phyloP scores from a whole-genome alignment of 2,888 invertebrate species.

The Drosophila niveifrons region DNA sequence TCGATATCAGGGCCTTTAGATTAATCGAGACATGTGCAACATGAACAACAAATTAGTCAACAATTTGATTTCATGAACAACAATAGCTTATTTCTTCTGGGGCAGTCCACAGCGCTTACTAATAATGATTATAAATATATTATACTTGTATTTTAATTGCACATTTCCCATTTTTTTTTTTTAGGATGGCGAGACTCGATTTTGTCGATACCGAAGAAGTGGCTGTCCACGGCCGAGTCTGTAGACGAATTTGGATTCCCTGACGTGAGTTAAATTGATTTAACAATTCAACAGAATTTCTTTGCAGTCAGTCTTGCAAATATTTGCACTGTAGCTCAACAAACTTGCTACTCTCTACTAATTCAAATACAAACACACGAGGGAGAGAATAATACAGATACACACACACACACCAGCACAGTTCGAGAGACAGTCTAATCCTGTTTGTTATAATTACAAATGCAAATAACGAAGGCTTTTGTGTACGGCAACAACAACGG shows the following conservation, averaged over 20 bases:
- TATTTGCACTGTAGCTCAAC: conserved; percentile 59
- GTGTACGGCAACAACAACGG: conserved; percentile 57
- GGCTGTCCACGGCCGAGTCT: conserved; percentile 87
- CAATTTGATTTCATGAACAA: conserved; percentile 37
- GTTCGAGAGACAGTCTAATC: conserved; percentile 73
- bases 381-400: conserved; percentile 18
- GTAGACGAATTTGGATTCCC: conserved; percentile 86
- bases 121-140: background rate
- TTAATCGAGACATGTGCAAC: conserved; percentile 21
- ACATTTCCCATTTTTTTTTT: conserved; percentile 33
- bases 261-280: conserved; percentile 84
- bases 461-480: conserved; percentile 83
- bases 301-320: conserved; percentile 51
- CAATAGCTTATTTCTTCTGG: conserved; percentile 9
- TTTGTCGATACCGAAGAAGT: conserved; percentile 90
- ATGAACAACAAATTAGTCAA: conserved; percentile 51
- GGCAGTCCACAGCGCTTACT: background rate
- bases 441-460: conserved; percentile 85
- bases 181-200: conserved; percentile 91
- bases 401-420: conserved; percentile 28
- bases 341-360: conserved; percentile 68
- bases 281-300: conserved; percentile 58
- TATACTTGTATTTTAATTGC: conserved; percentile 8
- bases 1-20: conserved; percentile 27
- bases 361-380: conserved; percentile 65